A percentile compares a stretch with the other conserved stretches of the same genome.
Conservation (phyloP, 2,888 invertebrate species). For the Suillia variegata region DNA sequence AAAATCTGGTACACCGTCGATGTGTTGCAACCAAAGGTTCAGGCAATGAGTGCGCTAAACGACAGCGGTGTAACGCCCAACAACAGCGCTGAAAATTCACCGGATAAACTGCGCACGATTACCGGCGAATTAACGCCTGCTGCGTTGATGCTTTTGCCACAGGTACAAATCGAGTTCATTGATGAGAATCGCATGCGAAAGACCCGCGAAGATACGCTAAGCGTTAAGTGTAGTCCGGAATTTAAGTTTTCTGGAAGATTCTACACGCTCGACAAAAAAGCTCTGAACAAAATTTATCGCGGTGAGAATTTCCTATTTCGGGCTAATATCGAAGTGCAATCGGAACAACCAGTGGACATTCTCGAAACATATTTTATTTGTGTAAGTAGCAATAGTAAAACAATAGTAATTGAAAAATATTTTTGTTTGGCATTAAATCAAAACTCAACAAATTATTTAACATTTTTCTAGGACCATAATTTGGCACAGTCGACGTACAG, state of each 20-base stretch:
- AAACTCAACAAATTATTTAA: not conserved
- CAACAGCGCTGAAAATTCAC: slow-evolving; percentile 50
- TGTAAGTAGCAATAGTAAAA: too few species aligned
- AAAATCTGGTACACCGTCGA: slow-evolving; percentile 57
- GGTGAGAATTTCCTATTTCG: slow-evolving; percentile 60
- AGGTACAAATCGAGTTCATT: slow-evolving; percentile 57
- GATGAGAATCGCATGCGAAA: slow-evolving; percentile 56
- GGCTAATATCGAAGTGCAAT: slow-evolving; percentile 54
- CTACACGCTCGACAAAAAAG: slow-evolving; percentile 56
- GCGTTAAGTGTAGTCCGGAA: slow-evolving; percentile 52
- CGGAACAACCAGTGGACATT: slow-evolving; percentile 55
- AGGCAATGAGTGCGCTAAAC: slow-evolving; percentile 11
- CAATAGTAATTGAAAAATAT: not conserved
- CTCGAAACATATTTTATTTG: slow-evolving; percentile 60
- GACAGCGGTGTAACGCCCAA: slow-evolving; percentile 30
- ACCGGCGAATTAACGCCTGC: slow-evolving; percentile 24
- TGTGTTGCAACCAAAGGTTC: slow-evolving; percentile 36
- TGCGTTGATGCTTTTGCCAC: slow-evolving; percentile 27
- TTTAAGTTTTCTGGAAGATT: slow-evolving; percentile 57
- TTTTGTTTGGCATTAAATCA: not conserved
- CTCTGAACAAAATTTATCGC: slow-evolving; percentile 52
- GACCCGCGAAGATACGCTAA: slow-evolving; percentile 53
- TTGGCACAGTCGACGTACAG: slow-evolving; percentile 59
- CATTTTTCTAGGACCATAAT: slow-evolving; percentile 56
- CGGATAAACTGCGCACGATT: slow-evolving; percentile 40